Evolutionary conservation across 2,113 vertebrate genomes (phyloP).

Genomic region (Emberiza fucata): DNA sequence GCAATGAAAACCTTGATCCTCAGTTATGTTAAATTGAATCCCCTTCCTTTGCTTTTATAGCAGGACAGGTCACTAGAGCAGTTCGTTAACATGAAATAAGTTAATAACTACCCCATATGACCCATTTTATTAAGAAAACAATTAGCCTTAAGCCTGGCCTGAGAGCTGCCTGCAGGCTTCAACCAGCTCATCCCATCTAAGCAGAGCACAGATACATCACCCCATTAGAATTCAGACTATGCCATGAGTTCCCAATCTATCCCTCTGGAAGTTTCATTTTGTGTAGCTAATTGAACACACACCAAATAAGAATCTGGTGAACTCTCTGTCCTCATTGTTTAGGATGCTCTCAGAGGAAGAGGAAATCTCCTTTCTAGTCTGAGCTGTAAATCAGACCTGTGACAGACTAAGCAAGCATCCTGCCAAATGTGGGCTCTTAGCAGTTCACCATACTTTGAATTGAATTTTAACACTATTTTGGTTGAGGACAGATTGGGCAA

Average conservation of each 20-base stretch:
- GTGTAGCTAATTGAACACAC: not conserved
- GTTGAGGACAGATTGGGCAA: not conserved
- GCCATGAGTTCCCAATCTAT: not conserved
- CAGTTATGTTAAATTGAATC: not conserved
- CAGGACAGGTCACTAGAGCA: not conserved
- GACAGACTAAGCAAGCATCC: not conserved
- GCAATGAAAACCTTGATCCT: not conserved
- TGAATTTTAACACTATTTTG: not conserved
- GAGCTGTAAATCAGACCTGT: not conserved
- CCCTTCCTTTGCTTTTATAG: not conserved
- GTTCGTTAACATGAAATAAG: not conserved
- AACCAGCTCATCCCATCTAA: not conserved
- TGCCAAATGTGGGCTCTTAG: not conserved
- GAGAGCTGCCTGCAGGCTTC: not conserved
- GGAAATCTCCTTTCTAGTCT: not conserved
- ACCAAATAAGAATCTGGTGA: not conserved
- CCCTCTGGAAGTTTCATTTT: not conserved
- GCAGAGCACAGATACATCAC: accelerated
- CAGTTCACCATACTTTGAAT: not conserved
- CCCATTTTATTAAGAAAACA: not conserved
- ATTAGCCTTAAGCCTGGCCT: not conserved
- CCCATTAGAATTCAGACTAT: not conserved
- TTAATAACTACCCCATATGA: not conserved
- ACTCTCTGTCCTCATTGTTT: not conserved
- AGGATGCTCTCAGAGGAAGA: not conserved